phyloP scores from a whole-genome alignment of 2,113 vertebrate species.

The Amphiprion ocellaris region DNA sequence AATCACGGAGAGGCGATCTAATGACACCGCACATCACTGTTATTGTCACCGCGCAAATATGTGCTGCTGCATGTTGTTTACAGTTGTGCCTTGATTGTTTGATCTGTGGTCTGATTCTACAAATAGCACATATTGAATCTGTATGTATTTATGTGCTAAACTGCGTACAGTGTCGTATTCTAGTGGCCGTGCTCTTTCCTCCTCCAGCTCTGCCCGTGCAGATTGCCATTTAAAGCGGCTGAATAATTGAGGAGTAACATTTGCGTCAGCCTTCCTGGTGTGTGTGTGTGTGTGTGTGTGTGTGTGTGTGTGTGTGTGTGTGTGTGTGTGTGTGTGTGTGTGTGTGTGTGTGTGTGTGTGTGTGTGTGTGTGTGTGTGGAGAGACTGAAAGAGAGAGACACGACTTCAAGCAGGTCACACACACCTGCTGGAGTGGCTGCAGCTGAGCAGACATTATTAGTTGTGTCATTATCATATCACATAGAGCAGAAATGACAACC shows the following conservation, averaged over 20 bases:
- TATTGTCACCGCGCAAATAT: conserved; percentile 55
- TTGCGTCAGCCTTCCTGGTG: conserved; percentile 75
- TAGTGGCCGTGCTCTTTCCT: conserved; percentile 18
- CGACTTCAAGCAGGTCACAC: conserved; percentile 48
- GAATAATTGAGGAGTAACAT: conserved; percentile 87
- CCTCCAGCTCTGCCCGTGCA: conserved; percentile 50
- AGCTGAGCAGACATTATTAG: conserved; percentile 39
- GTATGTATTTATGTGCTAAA: background rate
- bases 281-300: conserved; percentile 55
- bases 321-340: background rate
- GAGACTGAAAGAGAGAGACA: conserved; percentile 18
- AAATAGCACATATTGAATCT: background rate
- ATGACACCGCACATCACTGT: conserved; percentile 56
- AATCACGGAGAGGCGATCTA: conserved; percentile 65
- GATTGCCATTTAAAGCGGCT: conserved; percentile 84
- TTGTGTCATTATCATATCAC: conserved; percentile 14
- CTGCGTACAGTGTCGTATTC: background rate
- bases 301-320: conserved; percentile 30
- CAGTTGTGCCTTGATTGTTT: conserved; percentile 12
- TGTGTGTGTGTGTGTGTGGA: background rate
- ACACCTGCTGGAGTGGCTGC: conserved; percentile 61
- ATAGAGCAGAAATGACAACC: background rate
- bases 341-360: background rate
- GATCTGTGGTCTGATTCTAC: conserved; percentile 24
- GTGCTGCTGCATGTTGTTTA: conserved; percentile 57